phyloP scores from a whole-genome alignment of 2,113 vertebrate genomes.

The Tupaia tana region DNA sequence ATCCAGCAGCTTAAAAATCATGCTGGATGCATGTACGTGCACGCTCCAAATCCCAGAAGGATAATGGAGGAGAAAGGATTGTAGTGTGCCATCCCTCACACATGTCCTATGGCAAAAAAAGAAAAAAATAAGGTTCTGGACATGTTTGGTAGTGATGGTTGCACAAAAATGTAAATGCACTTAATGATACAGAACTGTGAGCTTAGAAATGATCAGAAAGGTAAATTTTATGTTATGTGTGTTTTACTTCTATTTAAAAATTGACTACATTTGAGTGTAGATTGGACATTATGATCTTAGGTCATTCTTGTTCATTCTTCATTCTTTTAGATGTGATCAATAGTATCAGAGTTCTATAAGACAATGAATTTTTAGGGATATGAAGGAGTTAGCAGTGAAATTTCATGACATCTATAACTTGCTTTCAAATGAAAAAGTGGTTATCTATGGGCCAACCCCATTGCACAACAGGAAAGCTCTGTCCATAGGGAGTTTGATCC shows the following conservation, averaged over 20 bases:
- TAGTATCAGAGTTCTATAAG: not conserved
- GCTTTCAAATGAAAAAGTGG: not conserved
- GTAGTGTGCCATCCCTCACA: no score
- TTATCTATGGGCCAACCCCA: no score
- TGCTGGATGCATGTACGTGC: no score
- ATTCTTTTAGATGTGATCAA: not conserved
- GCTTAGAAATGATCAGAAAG: not conserved
- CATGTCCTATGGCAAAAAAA: no score
- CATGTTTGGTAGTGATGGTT: no score
- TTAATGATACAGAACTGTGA: not conserved
- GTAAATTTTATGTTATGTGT: not conserved
- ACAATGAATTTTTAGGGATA: not conserved
- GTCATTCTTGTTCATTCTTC: not conserved
- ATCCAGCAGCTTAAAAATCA: no score
- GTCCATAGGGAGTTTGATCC: no score
- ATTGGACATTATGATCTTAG: not conserved
- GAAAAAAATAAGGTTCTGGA: not conserved
- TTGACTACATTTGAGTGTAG: not conserved
- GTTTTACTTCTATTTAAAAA: not conserved
- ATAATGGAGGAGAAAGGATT: no score
- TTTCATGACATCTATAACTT: not conserved
- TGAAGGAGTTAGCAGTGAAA: not conserved
- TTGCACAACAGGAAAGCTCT: no score
- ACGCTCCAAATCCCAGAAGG: no score
- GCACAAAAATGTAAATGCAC: not conserved